Conservation (phyloP, 1,140 invertebrate genomes). For the Drosophila kohkoa region DNA sequence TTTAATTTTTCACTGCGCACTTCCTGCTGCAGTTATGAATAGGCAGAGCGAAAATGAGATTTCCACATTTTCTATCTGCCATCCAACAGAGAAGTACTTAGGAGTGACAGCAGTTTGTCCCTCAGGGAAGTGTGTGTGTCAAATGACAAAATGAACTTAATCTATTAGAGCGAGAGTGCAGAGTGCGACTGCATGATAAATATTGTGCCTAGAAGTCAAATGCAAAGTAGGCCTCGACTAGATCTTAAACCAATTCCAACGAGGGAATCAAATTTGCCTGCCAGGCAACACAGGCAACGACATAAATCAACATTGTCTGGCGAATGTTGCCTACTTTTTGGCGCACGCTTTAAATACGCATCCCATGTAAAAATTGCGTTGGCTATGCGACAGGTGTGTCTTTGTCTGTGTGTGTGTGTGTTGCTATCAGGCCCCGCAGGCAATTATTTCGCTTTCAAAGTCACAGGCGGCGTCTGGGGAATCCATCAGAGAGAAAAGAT, state of each 20-base stretch:
- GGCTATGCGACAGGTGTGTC: slow-evolving; percentile 38
- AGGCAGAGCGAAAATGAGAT: slow-evolving; percentile 16
- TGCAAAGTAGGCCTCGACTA: slow-evolving; percentile 24
- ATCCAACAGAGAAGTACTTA: background rate
- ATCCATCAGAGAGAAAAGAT: slow-evolving; percentile 51
- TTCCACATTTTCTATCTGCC: background rate
- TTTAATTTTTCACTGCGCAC: slow-evolving; percentile 27
- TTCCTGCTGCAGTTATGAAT: slow-evolving; percentile 57
- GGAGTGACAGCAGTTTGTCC: background rate
- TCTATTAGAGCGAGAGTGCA: slow-evolving; percentile 67
- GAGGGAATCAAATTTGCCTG: slow-evolving; percentile 27
- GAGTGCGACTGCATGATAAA: slow-evolving; percentile 71
- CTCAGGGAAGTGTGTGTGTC: slow-evolving; percentile 20
- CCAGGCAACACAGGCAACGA: slow-evolving; percentile 9
- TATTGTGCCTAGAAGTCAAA: slow-evolving; percentile 62
- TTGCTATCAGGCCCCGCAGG: slow-evolving; percentile 60
- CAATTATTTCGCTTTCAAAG: slow-evolving; percentile 73
- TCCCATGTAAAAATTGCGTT: slow-evolving; percentile 23
- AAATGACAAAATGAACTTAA: slow-evolving; percentile 79
- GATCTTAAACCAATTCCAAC: slow-evolving; percentile 2
- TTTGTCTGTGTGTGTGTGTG: too few species aligned
- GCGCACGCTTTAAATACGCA: slow-evolving; percentile 32
- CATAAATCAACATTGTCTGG: slow-evolving; percentile 59
- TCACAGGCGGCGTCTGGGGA: slow-evolving; percentile 46
- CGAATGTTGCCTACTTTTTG: slow-evolving; percentile 51